These are phyloP conservation scores for Geotrypetes seraphini DNA, from an alignment of 2,797 vertebrate species.

Conservation along the genomic window DNA sequence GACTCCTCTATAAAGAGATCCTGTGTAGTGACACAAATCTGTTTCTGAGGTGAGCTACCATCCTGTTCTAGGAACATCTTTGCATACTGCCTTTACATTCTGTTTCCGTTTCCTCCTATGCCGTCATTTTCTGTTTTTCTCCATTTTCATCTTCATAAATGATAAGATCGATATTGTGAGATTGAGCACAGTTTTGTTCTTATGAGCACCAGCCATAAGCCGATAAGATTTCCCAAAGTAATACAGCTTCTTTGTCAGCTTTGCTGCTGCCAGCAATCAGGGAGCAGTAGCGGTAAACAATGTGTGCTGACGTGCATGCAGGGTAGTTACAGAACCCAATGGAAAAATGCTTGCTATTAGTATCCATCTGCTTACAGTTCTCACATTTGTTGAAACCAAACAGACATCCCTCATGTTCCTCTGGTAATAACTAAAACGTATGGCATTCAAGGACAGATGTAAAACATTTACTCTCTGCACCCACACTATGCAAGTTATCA, in stretches of 20 bases:
- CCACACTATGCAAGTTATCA: no score
- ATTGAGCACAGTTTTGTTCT: conserved; percentile 71
- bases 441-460: no score
- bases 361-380: conserved; percentile 59
- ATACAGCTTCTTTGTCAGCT: background rate
- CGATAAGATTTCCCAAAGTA: conserved; percentile 78
- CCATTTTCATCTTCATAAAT: conserved; percentile 77
- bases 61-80: conserved; percentile 4
- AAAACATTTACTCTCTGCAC: no score
- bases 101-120: conserved; percentile 62
- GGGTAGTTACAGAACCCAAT: conserved; percentile 84
- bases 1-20: no score
- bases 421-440: no score
- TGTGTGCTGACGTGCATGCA: conserved; percentile 59
- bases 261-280: conserved; percentile 23
- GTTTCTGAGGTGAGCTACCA: conserved; percentile 35
- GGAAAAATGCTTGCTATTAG: conserved; percentile 43
- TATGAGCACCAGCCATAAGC: conserved; percentile 90
- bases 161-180: conserved; percentile 89
- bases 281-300: conserved; percentile 79
- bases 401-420: no score
- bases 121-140: conserved; percentile 59
- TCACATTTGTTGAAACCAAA: conserved; percentile 68
- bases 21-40: conserved; percentile 27
- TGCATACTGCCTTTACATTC: conserved; percentile 26